phyloP scores from a whole-genome alignment of 2,888 invertebrate genomes.

The Lumbricus terrestris region DNA sequence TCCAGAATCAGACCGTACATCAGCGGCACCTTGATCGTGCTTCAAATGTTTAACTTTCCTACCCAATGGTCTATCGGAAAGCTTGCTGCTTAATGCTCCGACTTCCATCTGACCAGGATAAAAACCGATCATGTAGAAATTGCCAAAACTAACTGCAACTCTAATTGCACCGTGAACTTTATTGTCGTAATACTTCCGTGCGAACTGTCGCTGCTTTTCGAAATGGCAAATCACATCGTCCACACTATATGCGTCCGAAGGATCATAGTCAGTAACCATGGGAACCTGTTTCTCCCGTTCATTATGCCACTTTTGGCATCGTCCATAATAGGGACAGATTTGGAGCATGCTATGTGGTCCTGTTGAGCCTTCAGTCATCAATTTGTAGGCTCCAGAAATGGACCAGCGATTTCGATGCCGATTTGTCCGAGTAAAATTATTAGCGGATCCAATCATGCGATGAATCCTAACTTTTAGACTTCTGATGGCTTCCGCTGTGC shows the following conservation, averaged over 20 bases:
- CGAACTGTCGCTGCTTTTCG: not conserved
- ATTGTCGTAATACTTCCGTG: not conserved
- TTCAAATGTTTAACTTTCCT: not conserved
- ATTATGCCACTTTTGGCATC: not conserved
- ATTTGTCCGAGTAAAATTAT: not conserved
- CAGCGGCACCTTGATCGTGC: not conserved
- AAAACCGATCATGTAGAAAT: not conserved
- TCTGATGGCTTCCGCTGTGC: not conserved
- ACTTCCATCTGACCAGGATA: not conserved
- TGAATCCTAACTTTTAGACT: not conserved
- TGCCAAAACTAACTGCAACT: not conserved
- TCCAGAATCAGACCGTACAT: not conserved
- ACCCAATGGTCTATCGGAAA: not conserved
- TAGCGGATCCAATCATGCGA: not conserved
- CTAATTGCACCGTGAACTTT: not conserved
- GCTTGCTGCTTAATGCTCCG: not conserved
- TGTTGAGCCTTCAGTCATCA: not conserved
- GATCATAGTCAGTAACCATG: not conserved
- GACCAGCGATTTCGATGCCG: not conserved
- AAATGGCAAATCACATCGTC: not conserved
- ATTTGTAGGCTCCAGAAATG: not conserved
- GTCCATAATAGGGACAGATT: not conserved
- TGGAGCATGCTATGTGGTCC: not conserved
- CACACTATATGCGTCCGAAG: not conserved
- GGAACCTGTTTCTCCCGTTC: not conserved